phyloP scores from a whole-genome alignment of 35 echinoderm and acorn worm species.

The Eucidaris tribuloides region DNA sequence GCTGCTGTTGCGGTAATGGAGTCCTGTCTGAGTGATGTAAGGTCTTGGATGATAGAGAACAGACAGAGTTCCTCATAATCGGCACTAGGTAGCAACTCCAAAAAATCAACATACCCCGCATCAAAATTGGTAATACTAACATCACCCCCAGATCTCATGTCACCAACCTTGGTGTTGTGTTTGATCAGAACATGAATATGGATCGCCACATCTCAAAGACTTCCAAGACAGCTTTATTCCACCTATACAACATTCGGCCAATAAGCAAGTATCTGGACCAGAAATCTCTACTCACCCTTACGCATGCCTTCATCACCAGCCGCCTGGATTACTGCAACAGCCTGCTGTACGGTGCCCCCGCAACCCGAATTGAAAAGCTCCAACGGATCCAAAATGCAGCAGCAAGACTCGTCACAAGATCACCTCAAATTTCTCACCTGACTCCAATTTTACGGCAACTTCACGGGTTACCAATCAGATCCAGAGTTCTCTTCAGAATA shows the following conservation, averaged over 20 bases:
- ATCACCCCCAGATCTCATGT: no score
- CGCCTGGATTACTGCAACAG: conserved; percentile 45
- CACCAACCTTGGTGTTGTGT: no score
- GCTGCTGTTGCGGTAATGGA: no score
- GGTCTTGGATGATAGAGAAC: no score
- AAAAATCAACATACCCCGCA: no score
- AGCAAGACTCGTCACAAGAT: neutral
- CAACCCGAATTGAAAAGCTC: conserved; percentile 14
- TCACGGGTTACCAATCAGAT: no score
- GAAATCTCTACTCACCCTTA: neutral
- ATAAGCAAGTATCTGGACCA: conserved; percentile 10
- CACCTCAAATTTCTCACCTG: conserved; percentile 17
- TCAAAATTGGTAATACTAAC: no score
- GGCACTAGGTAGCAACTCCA: neutral
- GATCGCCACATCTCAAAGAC: no score
- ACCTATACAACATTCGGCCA: neutral
- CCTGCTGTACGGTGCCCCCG: conserved; percentile 23
- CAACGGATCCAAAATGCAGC: conserved; percentile 30
- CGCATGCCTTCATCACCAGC: conserved; percentile 37
- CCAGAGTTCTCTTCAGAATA: no score
- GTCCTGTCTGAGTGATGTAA: neutral
- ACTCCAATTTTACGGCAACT: conserved; percentile 20
- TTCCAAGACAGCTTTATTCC: neutral
- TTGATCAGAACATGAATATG: no score
- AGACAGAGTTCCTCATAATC: neutral